Conservation (phyloP, 53 echinoderm and acorn worm species). For the Henricia sp. region DNA sequence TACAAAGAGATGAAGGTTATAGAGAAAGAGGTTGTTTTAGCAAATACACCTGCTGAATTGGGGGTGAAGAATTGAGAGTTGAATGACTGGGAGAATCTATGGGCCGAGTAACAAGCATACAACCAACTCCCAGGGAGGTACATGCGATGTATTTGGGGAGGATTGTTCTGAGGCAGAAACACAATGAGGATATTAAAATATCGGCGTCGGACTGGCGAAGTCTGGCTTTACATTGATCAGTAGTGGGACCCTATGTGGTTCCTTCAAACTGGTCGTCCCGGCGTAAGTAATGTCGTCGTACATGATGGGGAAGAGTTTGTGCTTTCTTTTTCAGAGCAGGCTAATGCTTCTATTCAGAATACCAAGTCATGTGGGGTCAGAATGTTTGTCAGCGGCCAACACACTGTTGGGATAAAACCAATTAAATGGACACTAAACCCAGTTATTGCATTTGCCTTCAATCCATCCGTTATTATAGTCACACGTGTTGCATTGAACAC, state of each 20-base stretch:
- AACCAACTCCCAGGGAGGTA: background rate
- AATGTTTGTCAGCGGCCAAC: background rate
- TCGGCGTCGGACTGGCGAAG: conserved; percentile 19
- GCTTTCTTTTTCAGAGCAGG: background rate
- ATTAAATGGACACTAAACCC: conserved; percentile 38
- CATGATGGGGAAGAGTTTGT: background rate
- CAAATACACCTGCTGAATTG: background rate
- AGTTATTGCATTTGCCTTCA: background rate
- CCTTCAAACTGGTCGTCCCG: too few relatives aligned
- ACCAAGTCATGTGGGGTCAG: background rate
- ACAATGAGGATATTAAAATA: background rate
- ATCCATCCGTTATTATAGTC: background rate
- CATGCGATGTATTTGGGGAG: background rate
- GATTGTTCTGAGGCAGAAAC: background rate
- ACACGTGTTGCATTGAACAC: background rate
- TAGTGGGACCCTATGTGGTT: background rate
- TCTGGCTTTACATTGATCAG: background rate
- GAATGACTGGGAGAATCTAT: conserved; percentile 37
- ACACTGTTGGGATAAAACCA: background rate
- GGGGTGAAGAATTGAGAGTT: background rate
- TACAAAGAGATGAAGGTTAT: conserved; percentile 39
- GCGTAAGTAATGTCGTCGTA: background rate
- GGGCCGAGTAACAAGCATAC: background rate
- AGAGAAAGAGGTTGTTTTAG: background rate
- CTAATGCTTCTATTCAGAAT: conserved; percentile 1